phyloP scores from a whole-genome alignment of 1,140 invertebrate genomes.

The Chironomus striatipennis region DNA sequence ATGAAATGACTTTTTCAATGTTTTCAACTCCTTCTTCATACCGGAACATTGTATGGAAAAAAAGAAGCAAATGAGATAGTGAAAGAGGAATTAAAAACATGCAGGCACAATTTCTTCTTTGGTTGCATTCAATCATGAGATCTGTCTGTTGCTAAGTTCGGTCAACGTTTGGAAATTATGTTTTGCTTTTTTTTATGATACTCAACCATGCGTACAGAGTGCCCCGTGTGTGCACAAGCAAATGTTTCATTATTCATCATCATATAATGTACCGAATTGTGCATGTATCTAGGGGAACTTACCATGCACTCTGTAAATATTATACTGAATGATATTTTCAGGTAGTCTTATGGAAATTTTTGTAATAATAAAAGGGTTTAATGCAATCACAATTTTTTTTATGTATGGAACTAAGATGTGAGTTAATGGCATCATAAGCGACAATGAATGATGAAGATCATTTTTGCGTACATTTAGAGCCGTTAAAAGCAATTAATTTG shows the following conservation, averaged over 20 bases:
- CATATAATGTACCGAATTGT: too few species aligned
- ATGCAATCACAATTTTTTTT: background rate
- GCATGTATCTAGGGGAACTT: too few species aligned
- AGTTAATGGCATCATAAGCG: background rate
- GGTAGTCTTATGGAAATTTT: background rate
- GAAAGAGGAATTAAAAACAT: background rate
- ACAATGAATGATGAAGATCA: background rate
- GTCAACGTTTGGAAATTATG: background rate
- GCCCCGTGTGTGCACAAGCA: too few species aligned
- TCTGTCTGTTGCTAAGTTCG: background rate
- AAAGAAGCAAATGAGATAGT: too few species aligned
- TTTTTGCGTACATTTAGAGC: background rate
- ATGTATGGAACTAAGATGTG: background rate
- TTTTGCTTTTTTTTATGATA: background rate
- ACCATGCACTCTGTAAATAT: too few species aligned
- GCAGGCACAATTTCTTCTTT: background rate
- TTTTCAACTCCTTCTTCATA: background rate
- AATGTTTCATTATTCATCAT: too few species aligned
- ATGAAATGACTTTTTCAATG: background rate
- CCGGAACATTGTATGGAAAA: background rate
- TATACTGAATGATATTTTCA: background rate
- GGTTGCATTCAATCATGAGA: background rate
- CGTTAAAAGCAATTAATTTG: conserved; percentile 14
- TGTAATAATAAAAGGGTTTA: background rate
- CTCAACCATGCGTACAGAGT: background rate